Conservation (phyloP, 2,888 invertebrate genomes). For the Lepas anatifera region DNA sequence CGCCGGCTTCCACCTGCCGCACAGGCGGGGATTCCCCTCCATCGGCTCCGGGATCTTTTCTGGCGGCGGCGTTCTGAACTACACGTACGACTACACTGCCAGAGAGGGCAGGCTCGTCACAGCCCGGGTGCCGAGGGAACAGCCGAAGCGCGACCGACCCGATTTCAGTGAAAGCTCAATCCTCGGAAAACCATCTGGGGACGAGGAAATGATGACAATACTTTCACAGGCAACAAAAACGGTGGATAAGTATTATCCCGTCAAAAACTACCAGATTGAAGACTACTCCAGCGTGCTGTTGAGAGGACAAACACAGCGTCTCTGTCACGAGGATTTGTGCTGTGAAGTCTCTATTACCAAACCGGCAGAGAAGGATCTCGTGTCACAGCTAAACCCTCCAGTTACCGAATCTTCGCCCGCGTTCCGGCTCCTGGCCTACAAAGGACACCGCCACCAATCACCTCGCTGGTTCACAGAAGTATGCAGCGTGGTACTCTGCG, state of each 20-base stretch:
- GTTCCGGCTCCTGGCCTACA: background rate
- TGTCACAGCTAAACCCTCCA: background rate
- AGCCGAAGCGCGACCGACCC: background rate
- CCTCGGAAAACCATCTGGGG: background rate
- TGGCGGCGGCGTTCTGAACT: background rate
- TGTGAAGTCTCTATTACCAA: background rate
- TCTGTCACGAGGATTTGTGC: background rate
- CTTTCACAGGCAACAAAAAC: no score
- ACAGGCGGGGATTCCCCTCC: background rate
- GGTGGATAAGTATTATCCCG: background rate
- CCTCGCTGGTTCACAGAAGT: background rate
- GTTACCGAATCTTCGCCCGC: background rate
- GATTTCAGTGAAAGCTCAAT: no score
- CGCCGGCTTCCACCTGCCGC: background rate
- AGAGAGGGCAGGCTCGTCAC: background rate
- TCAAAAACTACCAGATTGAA: background rate
- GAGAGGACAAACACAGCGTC: background rate
- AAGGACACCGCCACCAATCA: background rate
- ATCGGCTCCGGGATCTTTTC: conserved; percentile 8
- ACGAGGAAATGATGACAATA: no score
- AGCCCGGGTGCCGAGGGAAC: background rate
- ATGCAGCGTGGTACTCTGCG: background rate
- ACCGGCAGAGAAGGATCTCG: background rate
- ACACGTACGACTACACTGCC: background rate
- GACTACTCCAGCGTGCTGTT: background rate